Conservation (phyloP, 2,113 vertebrate genomes). For the Lagopus leucura region DNA sequence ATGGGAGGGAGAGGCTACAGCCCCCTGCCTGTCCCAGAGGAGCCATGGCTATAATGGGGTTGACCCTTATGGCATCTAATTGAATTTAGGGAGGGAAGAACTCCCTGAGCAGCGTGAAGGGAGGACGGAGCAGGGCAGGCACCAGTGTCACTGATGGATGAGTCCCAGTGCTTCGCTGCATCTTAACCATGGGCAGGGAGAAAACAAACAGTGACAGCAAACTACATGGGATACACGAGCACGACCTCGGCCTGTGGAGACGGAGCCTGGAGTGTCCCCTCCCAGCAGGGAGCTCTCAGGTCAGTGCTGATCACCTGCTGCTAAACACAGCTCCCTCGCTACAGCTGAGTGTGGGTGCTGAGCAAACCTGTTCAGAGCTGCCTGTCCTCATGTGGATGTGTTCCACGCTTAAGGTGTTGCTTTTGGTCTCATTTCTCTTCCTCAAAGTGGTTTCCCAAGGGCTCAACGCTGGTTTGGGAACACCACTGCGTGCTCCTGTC, state of each 20-base stretch:
- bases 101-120: background rate
- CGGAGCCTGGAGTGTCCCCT: background rate
- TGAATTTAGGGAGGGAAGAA: background rate
- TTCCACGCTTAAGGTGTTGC: background rate
- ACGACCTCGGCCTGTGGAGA: too few species aligned
- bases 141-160: background rate
- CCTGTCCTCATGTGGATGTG: background rate
- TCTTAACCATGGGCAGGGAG: background rate
- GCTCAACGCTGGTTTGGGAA: background rate
- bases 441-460: background rate
- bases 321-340: background rate
- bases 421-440: background rate
- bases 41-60: background rate
- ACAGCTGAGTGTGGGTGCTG: background rate
- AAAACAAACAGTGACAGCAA: background rate
- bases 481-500: background rate
- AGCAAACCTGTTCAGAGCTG: background rate
- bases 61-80: background rate
- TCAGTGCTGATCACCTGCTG: background rate
- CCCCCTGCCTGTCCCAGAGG: rapidly evolving
- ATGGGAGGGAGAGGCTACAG: background rate
- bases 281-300: background rate
- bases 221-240: background rate
- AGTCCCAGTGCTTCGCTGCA: background rate
- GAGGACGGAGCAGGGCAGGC: background rate